Conservation (phyloP, 2,113 vertebrate genomes). For the Puffinus mauretanicus region DNA sequence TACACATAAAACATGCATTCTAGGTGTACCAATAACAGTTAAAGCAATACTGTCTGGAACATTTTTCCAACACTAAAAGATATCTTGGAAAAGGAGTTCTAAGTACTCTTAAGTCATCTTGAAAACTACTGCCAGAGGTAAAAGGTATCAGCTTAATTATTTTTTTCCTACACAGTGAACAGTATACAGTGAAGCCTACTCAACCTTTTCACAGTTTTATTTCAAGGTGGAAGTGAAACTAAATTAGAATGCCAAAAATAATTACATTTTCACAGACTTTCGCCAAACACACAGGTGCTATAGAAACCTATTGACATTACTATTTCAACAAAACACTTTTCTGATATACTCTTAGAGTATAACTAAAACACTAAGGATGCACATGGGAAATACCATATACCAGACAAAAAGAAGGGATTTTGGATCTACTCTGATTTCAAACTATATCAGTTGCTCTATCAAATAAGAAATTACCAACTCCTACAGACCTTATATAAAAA, state of each 20-base stretch:
- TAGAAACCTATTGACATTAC: background rate
- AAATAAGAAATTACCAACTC: background rate
- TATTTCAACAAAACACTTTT: background rate
- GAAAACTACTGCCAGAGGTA: background rate
- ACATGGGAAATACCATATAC: background rate
- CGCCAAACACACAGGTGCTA: background rate
- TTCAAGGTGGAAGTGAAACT: conserved; percentile 42
- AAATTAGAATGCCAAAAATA: conserved; percentile 42
- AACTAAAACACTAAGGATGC: background rate
- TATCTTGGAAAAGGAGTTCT: background rate
- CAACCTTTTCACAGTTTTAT: conserved; percentile 14
- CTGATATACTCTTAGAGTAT: background rate
- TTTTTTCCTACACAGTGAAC: background rate
- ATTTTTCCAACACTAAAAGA: background rate
- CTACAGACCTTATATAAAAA: background rate
- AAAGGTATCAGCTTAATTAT: background rate
- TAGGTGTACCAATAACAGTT: background rate
- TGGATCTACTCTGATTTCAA: background rate
- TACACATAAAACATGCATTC: background rate
- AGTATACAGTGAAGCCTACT: background rate
- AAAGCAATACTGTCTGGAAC: background rate
- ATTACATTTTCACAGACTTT: background rate
- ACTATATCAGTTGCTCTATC: background rate
- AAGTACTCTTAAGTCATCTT: background rate
- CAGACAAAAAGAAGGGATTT: background rate